Evolutionary conservation across 2,113 vertebrate genomes (phyloP).

Genomic region (Neogobius melanostomus): DNA sequence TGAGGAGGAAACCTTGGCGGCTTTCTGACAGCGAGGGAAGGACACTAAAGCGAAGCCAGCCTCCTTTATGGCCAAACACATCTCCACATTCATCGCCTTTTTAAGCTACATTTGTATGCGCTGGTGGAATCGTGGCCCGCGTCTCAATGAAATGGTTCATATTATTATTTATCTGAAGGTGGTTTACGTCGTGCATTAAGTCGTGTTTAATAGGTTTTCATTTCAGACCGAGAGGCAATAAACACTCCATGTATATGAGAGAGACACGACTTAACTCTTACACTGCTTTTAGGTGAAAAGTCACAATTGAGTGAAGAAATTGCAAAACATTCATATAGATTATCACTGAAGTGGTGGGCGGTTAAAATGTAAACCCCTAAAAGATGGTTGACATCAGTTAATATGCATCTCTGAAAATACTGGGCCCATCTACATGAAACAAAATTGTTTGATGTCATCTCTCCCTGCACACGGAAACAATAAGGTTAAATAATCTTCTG

Average conservation of each 20-base stretch:
- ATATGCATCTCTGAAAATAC: too few relatives aligned
- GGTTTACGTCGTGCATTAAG: too few relatives aligned
- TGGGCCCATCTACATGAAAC: too few relatives aligned
- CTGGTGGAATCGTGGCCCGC: neutral
- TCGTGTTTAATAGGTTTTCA: slow-evolving; percentile 33
- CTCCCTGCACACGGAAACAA: too few relatives aligned
- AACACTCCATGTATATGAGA: slow-evolving; percentile 10
- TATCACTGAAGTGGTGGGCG: too few relatives aligned
- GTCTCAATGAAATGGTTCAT: neutral
- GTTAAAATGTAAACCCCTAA: too few relatives aligned
- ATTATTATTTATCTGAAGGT: neutral
- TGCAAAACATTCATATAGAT: neutral
- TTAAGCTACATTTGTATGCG: slow-evolving; percentile 2
- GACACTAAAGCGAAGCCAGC: neutral
- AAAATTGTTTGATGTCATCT: too few relatives aligned
- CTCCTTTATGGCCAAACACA: neutral
- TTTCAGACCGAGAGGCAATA: slow-evolving; percentile 27
- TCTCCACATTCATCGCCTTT: neutral
- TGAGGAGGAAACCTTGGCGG: neutral
- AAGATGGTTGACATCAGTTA: too few relatives aligned
- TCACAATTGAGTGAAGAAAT: neutral
- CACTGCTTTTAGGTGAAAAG: neutral
- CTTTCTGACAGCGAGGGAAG: neutral
- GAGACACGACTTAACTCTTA: slow-evolving; percentile 3
- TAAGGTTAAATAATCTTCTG: too few relatives aligned